phyloP scores from a whole-genome alignment of 2,888 invertebrate species.

The Pardosa pseudoannulata region DNA sequence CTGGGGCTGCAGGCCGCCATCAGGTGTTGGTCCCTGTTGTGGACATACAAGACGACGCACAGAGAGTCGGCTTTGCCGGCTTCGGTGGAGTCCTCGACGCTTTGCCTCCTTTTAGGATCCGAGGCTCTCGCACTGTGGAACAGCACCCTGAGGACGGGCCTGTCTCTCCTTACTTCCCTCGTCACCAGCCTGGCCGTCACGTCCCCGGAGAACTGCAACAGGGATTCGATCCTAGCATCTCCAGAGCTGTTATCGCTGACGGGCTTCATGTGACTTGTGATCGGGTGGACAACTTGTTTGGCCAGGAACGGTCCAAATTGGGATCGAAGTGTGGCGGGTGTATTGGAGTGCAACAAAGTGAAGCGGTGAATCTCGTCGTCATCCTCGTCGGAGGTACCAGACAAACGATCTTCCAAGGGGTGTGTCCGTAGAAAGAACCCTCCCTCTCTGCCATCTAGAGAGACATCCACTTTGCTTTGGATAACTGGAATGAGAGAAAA shows the following conservation, averaged over 20 bases:
- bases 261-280: slow-evolving; percentile 78
- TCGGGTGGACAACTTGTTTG: slow-evolving; percentile 93
- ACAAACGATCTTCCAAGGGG: slow-evolving; percentile 16
- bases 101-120: slow-evolving; percentile 58
- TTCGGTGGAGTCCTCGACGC: slow-evolving; percentile 28
- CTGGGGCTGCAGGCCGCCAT: slow-evolving; percentile 95
- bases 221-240: slow-evolving; percentile 54
- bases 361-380: slow-evolving; percentile 62
- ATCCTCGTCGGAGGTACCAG: not conserved
- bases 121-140: slow-evolving; percentile 82
- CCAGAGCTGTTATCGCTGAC: slow-evolving; percentile 49
- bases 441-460: slow-evolving; percentile 64
- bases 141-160: slow-evolving; percentile 92
- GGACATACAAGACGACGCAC: slow-evolving; percentile 76
- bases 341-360: slow-evolving; percentile 89
- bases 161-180: slow-evolving; percentile 89
- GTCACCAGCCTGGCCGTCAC: slow-evolving; percentile 95
- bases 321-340: slow-evolving; percentile 92
- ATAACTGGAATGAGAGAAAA: slow-evolving; percentile 24
- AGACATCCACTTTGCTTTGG: slow-evolving; percentile 54
- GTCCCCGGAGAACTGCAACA: slow-evolving; percentile 75
- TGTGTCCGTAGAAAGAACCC: slow-evolving; percentile 64
- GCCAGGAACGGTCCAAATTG: slow-evolving; percentile 96
- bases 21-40: slow-evolving; percentile 81
- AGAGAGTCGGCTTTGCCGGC: slow-evolving; percentile 34